phyloP scores from a whole-genome alignment of 1,140 invertebrate genomes.

The Pseudomyrmex concolor region DNA sequence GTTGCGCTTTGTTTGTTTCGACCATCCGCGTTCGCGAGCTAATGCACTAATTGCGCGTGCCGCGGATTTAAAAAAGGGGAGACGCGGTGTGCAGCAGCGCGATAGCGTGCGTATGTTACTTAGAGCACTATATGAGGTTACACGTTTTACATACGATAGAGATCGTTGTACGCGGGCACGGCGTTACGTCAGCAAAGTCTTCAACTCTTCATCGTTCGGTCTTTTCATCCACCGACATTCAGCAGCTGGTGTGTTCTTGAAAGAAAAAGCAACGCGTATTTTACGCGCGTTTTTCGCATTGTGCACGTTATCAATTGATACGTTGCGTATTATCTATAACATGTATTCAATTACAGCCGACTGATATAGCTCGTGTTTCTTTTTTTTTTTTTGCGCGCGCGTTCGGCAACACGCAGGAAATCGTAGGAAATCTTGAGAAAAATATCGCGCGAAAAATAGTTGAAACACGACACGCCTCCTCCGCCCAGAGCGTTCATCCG shows the following conservation, averaged over 20 bases:
- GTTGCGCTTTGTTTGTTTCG: not conserved
- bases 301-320: too few relatives aligned
- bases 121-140: constrained; percentile 79
- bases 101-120: constrained; percentile 69
- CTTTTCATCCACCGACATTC: not conserved
- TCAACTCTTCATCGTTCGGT: constrained; percentile 45
- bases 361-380: not conserved
- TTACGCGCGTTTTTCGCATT: too few relatives aligned
- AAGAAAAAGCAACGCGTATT: constrained; percentile 4
- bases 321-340: too few relatives aligned
- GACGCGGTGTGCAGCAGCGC: constrained; percentile 60
- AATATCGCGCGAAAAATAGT: not conserved
- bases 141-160: constrained; percentile 77
- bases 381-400: not conserved
- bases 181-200: constrained; percentile 62
- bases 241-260: constrained; percentile 24
- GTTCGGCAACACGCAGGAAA: too few relatives aligned
- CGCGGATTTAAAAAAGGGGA: constrained; percentile 1
- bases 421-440: not conserved
- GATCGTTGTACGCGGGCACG: constrained; percentile 77
- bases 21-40: not conserved
- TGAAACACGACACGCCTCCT: constrained; percentile 5
- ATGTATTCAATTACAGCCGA: too few relatives aligned
- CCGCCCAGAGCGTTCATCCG: not conserved
- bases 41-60: constrained; percentile 32